Conservation (phyloP, 2,888 invertebrate genomes). For the Agrotis segetum region DNA sequence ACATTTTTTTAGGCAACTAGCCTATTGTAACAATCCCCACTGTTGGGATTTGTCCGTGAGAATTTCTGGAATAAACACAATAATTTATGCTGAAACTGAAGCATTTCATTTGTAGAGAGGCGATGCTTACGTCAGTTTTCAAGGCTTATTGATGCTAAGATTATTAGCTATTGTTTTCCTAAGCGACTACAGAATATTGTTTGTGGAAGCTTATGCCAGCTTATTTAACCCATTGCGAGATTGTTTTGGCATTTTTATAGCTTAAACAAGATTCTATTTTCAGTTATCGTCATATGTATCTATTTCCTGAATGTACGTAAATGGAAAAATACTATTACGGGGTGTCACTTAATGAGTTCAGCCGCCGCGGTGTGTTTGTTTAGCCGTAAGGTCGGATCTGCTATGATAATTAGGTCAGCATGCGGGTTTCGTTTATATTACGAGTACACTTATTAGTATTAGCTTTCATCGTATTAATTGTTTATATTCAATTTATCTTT, state of each 20-base stretch:
- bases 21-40: no score
- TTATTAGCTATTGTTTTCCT: background rate
- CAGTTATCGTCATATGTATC: background rate
- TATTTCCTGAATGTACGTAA: background rate
- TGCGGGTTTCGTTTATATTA: background rate
- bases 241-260: slow-evolving; percentile 5
- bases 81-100: background rate
- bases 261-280: background rate
- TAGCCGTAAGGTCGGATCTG: background rate
- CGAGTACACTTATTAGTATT: background rate
- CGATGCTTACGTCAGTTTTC: slow-evolving; percentile 10
- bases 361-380: background rate
- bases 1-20: no score
- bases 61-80: no score
- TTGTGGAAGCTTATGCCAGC: background rate
- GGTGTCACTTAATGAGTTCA: background rate
- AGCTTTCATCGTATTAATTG: background rate
- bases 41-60: no score
- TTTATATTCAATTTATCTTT: background rate
- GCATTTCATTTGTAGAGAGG: slow-evolving; percentile 3
- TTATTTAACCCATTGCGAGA: background rate
- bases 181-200: slow-evolving; percentile 6
- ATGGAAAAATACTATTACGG: slow-evolving; percentile 3
- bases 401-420: background rate
- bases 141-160: background rate